Evolutionary conservation across 2,797 vertebrate genomes (phyloP).

Genomic region (Falco cherrug): DNA sequence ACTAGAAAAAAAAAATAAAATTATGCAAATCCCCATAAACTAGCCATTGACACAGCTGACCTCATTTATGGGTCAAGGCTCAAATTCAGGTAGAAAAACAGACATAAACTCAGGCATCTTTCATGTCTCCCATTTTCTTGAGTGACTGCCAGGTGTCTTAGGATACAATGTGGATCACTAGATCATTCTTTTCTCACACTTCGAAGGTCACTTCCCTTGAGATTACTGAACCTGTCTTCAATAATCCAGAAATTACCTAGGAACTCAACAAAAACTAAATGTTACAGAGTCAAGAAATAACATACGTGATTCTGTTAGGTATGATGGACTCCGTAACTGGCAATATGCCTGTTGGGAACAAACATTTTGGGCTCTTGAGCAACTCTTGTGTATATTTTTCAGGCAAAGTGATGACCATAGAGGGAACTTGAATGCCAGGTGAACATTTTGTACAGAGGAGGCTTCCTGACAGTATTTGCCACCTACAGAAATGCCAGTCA

Average conservation of each 20-base stretch:
- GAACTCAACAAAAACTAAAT: not conserved
- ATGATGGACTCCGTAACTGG: not conserved
- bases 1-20: not conserved
- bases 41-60: not conserved
- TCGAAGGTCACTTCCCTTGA: not conserved
- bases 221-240: not conserved
- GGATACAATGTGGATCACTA: not conserved
- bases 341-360: not conserved
- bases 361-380: not conserved
- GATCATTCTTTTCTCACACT: not conserved
- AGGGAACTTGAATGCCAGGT: not conserved
- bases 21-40: not conserved
- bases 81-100: not conserved
- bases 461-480: not conserved
- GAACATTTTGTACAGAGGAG: not conserved
- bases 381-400: not conserved
- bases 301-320: not conserved
- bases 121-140: not conserved
- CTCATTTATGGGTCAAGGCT: not conserved
- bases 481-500: constrained; percentile 13
- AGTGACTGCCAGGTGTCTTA: not conserved
- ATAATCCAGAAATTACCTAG: not conserved
- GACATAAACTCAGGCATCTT: not conserved
- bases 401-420: not conserved
- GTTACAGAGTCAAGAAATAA: not conserved